A percentile compares a stretch with the other conserved stretches of the same genome.
phyloP scores from a whole-genome alignment of 1,140 invertebrate species.

The Leptinotarsa undecemlineata region DNA sequence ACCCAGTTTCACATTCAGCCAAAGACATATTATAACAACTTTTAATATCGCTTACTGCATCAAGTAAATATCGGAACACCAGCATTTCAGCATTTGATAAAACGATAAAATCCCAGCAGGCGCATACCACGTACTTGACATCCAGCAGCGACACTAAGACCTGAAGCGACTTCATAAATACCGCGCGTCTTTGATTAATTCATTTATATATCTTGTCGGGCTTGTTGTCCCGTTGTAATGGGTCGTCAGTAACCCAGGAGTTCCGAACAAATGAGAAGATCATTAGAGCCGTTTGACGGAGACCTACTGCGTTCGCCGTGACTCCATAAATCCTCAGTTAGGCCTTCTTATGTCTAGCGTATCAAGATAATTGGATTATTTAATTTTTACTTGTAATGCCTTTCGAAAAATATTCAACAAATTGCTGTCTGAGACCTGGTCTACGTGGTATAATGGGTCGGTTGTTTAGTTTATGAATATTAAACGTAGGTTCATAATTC shows the following conservation, averaged over 20 bases:
- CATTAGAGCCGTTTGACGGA: conserved; percentile 13
- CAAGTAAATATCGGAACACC: neutral
- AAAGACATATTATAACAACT: neutral
- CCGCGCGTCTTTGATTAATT: conserved; percentile 33
- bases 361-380: conserved; percentile 38
- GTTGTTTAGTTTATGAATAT: conserved; percentile 2
- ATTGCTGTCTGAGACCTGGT: neutral
- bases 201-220: conserved; percentile 38
- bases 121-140: conserved; percentile 21
- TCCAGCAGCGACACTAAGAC: conserved; percentile 24
- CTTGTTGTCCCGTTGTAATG: conserved; percentile 35
- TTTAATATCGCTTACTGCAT: neutral
- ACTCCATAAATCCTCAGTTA: conserved; percentile 35
- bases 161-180: conserved; percentile 31
- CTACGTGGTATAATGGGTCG: neutral
- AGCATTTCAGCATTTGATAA: neutral
- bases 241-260: conserved; percentile 20
- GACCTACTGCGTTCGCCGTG: conserved; percentile 22
- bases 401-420: conserved; percentile 10
- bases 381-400: conserved; percentile 30
- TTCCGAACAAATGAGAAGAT: conserved; percentile 35
- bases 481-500: neutral
- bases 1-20: no score
- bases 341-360: conserved; percentile 32
- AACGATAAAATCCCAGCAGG: conserved; percentile 25